Base-by-base conservation (phyloP, 2,888 invertebrate genomes). In the Antheraea yamamai region DNA sequence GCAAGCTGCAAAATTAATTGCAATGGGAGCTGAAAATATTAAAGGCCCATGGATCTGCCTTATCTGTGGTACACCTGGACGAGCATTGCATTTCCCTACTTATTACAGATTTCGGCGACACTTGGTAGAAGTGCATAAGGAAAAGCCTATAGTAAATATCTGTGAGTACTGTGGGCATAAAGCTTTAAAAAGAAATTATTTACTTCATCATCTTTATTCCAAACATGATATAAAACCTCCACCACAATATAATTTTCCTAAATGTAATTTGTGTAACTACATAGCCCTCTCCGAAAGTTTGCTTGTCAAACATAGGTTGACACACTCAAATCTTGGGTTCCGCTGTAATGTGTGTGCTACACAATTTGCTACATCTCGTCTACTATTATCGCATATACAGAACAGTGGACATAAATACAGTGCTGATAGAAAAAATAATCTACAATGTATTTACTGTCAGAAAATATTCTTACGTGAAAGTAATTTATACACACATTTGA, bases 141-240 rank as follows among this genome's bases (percentile, higher is more conserved):
- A 97, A 83, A 96, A 96, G 80, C 97, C 97, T 77, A 97, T 98
- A 86, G 92, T 96, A 2, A 96, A 96, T 66, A 96, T 98, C 58
- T 98, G 98, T 90, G 98, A 98, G 87, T 97, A 97, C 82, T 98
- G 98, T 91, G 98, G 98, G 0, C 96, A 97, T 85, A 96, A 96
- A 83, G 97, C 97, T 35, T 92, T 94, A 2, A 97, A 97, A 83
- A 95, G 97, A 79, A 97, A 97, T 81, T 96, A 97, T 78, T 93
- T 98, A 77, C 92, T 97, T 83, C 97, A 97, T 87, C 98, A 98
- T 88, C 92, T 97, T 87, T 97, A 97, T 82, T 96, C 96, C 0
- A 97, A 97, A 84, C 98, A 98, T 92, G 96, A 97, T 77, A 95
- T 98, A 58, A 96, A 96, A 20, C 97, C 97, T 12, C 97, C 97